Conservation (phyloP, 35 echinoderm and acorn worm genomes). For the Heliocidaris tuberculata region DNA sequence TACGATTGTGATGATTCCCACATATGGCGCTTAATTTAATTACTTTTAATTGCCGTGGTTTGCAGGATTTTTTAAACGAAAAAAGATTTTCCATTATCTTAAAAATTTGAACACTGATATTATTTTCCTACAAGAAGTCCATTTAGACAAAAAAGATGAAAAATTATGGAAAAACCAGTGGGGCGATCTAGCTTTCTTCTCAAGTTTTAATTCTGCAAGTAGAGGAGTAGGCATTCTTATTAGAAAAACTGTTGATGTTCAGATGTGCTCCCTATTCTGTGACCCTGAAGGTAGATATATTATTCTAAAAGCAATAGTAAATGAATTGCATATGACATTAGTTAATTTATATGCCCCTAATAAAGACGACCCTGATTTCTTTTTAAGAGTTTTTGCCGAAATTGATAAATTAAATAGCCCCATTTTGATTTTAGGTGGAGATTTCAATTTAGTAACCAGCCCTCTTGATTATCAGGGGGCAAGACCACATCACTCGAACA, state of each 20-base stretch:
- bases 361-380: too few relatives aligned
- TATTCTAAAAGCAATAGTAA: background rate
- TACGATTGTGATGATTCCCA: background rate
- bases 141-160: too few relatives aligned
- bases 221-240: slow-evolving; percentile 34
- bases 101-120: too few relatives aligned
- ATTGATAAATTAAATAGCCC: background rate
- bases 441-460: too few relatives aligned
- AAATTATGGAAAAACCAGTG: slow-evolving; percentile 43
- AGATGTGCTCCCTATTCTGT: background rate
- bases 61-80: too few relatives aligned
- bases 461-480: too few relatives aligned
- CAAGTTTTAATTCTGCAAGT: slow-evolving; percentile 4
- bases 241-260: background rate
- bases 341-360: slow-evolving; percentile 47
- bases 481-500: slow-evolving; percentile 27
- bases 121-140: too few relatives aligned
- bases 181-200: slow-evolving; percentile 37
- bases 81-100: too few relatives aligned
- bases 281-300: slow-evolving; percentile 31
- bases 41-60: too few relatives aligned
- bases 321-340: background rate
- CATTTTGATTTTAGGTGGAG: too few relatives aligned
- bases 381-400: slow-evolving; percentile 22
- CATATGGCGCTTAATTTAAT: background rate